Percentiles rank a stretch among this genome's conserved stretches.
phyloP scores from a whole-genome alignment of 2,113 vertebrate genomes.

The Sapayoa aenigma region DNA sequence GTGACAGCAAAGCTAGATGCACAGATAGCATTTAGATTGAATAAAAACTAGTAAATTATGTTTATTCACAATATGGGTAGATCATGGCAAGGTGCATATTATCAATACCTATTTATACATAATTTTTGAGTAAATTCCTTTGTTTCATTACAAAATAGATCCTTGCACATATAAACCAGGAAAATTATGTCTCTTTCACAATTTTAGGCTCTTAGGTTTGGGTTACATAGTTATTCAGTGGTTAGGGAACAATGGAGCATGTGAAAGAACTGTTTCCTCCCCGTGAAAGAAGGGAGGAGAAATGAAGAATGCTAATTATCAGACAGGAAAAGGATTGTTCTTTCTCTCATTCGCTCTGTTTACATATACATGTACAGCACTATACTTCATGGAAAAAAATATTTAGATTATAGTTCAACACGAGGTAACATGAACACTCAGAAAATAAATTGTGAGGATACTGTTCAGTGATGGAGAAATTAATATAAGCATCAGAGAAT shows the following conservation, averaged over 20 bases:
- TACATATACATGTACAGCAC: not conserved
- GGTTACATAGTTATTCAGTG: not conserved
- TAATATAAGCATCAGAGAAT: not conserved
- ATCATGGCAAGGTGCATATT: not conserved
- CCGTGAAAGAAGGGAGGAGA: not conserved
- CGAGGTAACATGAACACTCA: not conserved
- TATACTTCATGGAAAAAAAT: not conserved
- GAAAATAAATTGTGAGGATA: not conserved
- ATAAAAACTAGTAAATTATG: not conserved
- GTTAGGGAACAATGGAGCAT: not conserved
- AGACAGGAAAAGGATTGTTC: not conserved
- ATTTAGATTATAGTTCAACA: not conserved
- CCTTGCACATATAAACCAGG: not conserved
- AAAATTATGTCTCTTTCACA: not conserved
- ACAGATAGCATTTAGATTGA: not conserved
- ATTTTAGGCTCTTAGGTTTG: not conserved
- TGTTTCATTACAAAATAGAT: not conserved
- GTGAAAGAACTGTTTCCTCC: not conserved
- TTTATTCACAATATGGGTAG: not conserved
- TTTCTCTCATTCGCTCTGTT: not conserved
- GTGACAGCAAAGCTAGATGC: not conserved
- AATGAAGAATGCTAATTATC: not conserved
- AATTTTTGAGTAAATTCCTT: not conserved
- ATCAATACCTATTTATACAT: not conserved
- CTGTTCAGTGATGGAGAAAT: not conserved